A percentile compares a stretch with the other conserved stretches of the same genome.
Evolutionary conservation across 1,140 invertebrate genomes (phyloP).

Genomic region (Zaprionus gabonicus): DNA sequence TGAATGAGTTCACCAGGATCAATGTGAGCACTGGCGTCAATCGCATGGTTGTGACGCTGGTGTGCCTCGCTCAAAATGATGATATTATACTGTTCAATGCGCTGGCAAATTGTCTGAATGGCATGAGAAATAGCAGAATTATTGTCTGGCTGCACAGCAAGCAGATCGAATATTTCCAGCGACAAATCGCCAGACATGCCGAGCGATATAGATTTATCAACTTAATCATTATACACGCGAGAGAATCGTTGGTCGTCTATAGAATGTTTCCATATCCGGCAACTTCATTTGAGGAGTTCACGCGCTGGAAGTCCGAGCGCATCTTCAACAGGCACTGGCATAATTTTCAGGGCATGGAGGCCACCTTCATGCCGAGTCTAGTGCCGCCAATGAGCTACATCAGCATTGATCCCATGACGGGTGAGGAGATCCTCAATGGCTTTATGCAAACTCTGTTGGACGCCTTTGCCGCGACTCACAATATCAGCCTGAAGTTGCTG

Average conservation of each 20-base stretch:
- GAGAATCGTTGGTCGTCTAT: not conserved
- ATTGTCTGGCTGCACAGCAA: constrained; percentile 35
- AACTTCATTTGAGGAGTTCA: not conserved
- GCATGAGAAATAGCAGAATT: constrained; percentile 47
- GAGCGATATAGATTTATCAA: constrained; percentile 29
- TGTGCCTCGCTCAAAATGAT: constrained; percentile 20
- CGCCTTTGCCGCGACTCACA: constrained; percentile 17
- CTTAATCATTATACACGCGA: constrained; percentile 19
- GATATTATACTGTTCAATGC: constrained; percentile 18
- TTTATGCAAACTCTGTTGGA: not conserved
- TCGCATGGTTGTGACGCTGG: constrained; percentile 22
- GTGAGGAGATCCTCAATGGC: not conserved
- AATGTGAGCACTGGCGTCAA: constrained; percentile 1
- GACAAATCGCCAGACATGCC: not conserved
- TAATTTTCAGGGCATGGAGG: constrained; percentile 46
- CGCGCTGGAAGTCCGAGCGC: not conserved
- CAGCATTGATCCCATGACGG: constrained; percentile 13
- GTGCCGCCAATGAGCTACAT: constrained; percentile 41
- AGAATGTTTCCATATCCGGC: constrained; percentile 47
- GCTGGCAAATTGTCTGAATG: constrained; percentile 35
- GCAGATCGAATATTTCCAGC: not conserved
- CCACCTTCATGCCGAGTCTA: constrained; percentile 2
- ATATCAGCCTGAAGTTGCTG: constrained; percentile 24
- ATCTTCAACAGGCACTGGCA: constrained; percentile 36
- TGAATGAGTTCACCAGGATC: constrained; percentile 25